phyloP scores from a whole-genome alignment of 2,888 invertebrate genomes.

The Archaeoteleia sp. region DNA sequence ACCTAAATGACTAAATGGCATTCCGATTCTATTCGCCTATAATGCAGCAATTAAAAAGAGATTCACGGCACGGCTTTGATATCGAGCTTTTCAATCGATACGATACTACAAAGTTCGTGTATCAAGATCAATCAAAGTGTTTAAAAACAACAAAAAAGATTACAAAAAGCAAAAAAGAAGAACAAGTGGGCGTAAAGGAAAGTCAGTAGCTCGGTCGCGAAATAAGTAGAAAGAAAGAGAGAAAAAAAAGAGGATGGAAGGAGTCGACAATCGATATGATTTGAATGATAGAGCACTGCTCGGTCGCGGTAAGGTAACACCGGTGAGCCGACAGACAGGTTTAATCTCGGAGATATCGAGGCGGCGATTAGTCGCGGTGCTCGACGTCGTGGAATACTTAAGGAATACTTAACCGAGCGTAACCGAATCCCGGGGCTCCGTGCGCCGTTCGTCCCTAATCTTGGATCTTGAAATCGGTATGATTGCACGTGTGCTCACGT shows the following conservation, averaged over 20 bases:
- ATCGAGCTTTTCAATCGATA: slow-evolving; percentile 2
- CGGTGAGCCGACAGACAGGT: slow-evolving; percentile 49
- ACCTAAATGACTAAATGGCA: not conserved
- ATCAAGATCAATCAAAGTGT: not conserved
- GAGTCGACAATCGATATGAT: slow-evolving; percentile 38
- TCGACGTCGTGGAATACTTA: slow-evolving; percentile 54
- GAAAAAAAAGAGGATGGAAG: slow-evolving; percentile 11
- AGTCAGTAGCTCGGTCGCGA: slow-evolving; percentile 31
- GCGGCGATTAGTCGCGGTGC: slow-evolving; percentile 56
- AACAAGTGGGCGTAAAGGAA: slow-evolving; percentile 12
- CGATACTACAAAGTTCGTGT: too few species aligned
- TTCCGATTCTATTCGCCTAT: not conserved
- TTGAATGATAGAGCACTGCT: slow-evolving; percentile 42
- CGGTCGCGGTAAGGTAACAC: slow-evolving; percentile 48
- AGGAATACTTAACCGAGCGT: slow-evolving; percentile 56
- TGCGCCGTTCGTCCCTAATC: slow-evolving; percentile 55
- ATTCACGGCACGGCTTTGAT: slow-evolving; percentile 1
- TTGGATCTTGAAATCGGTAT: slow-evolving; percentile 62
- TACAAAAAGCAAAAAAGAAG: not conserved
- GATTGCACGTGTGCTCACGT: slow-evolving; percentile 61
- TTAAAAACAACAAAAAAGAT: not conserved
- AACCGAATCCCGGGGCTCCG: slow-evolving; percentile 57
- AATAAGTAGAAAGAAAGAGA: slow-evolving; percentile 26
- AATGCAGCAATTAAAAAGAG: not conserved
- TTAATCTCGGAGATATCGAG: slow-evolving; percentile 55